A percentile compares a stretch with the other conserved stretches of the same genome.
phyloP scores from a whole-genome alignment of 2,888 invertebrate genomes.

The Pemphredon lugubris region DNA sequence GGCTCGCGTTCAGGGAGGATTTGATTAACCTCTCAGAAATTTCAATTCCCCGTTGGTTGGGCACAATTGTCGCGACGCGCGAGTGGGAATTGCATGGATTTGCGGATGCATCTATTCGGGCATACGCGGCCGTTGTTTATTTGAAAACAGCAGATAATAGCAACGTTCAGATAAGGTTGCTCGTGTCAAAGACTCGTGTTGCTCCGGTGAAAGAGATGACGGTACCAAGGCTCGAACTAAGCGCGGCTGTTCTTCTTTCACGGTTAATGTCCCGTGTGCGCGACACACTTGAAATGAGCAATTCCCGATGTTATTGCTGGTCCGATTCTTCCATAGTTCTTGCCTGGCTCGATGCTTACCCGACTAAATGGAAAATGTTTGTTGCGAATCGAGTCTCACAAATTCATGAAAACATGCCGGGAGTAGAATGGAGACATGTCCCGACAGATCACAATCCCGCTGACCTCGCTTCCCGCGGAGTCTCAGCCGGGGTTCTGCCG shows the following conservation, averaged over 20 bases:
- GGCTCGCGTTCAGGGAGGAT: background rate
- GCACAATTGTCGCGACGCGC: background rate
- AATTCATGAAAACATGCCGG: background rate
- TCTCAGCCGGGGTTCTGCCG: background rate
- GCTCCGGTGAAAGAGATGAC: background rate
- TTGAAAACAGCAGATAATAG: background rate
- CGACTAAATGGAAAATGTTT: background rate
- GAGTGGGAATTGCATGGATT: background rate
- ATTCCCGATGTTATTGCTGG: background rate
- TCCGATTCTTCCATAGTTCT: background rate
- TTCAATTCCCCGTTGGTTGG: background rate
- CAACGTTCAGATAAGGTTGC: background rate
- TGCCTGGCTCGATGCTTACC: background rate
- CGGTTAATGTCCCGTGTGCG: background rate
- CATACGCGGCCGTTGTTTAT: background rate
- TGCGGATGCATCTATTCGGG: background rate
- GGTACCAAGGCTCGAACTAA: background rate
- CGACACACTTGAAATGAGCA: background rate
- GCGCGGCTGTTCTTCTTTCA: background rate
- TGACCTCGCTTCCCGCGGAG: background rate
- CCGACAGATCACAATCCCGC: background rate
- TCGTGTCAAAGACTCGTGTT: background rate
- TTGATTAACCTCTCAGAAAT: no score
- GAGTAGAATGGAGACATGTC: background rate
- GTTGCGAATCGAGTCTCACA: conserved; percentile 1